Evolutionary conservation across 1,140 invertebrate species (phyloP), one percentile per base, ranked within the genome.

Genomic region (Zophobas atratus): DNA sequence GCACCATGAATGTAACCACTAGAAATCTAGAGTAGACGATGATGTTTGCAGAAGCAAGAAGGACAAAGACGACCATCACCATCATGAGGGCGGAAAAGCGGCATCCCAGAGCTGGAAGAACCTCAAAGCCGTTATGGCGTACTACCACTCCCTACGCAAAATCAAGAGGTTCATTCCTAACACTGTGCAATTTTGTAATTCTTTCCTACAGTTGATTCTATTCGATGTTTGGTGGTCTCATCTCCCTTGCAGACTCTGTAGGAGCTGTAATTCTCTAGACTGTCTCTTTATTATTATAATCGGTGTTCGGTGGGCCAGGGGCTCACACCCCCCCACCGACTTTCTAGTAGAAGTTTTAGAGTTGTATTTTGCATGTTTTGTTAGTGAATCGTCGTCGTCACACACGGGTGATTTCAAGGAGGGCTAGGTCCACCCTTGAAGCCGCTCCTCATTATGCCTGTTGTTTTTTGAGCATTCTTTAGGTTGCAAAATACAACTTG

Each of bases 131-230:
- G 94, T 95, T 82, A 94, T 95, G 93, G 93, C 94, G 82, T 94
- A 94, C 89, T 95, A 95, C 90, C 93, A 93, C 88, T 92, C 93
- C 82, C 91, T 95, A 84, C 91, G 94, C 88, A 94, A 94, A 89
- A 95, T 95, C 88, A 95, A 95, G 93, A 95, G 94, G 94, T 95
- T 70, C 56, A 48, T 79, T 77, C 41, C 67, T 67, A 67, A 67
- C 60, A 67, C 60, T 67, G 60, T 67, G 60, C 60, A 67, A 67
- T 67, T 67, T 67, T 67, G 60, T 67, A 67, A 67, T 67, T 67
- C 60, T 67, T 67, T 67, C 60, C 60, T 67, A 67, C 60, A 67
- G 60, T 67, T 67, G 60, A 67, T 67, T 67, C 60, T 67, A 67
- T 67, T 67, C 60, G 39, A 67, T 67, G 60, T 67, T 67, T 67